Conservation (phyloP, 2,797 vertebrate genomes). For the Pygocentrus nattereri region DNA sequence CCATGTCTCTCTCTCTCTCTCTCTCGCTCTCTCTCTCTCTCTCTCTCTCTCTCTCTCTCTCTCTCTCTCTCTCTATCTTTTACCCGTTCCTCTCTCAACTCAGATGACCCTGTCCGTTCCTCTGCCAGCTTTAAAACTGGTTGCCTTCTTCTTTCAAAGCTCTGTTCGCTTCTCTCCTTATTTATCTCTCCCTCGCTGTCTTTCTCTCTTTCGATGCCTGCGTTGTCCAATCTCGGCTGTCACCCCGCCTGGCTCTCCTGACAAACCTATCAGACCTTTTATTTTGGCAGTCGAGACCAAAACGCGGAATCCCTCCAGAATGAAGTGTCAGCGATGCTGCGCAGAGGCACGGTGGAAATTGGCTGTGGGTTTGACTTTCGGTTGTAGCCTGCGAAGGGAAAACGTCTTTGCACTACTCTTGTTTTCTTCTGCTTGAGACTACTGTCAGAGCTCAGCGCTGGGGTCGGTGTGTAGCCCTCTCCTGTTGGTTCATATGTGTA, state of each 20-base stretch:
- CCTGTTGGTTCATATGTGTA: neutral
- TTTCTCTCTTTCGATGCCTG: neutral
- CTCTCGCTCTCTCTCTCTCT: neutral
- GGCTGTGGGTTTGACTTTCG: slow-evolving; percentile 8
- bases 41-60: no score
- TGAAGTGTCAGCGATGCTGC: neutral
- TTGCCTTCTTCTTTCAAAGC: neutral
- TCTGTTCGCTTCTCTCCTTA: neutral
- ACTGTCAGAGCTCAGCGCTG: neutral
- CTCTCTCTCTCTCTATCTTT: no score
- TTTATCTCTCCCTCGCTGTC: neutral
- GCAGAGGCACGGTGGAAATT: neutral
- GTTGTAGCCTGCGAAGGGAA: neutral
- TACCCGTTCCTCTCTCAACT: neutral
- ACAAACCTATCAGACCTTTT: slow-evolving; percentile 5
- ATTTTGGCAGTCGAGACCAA: slow-evolving; percentile 13
- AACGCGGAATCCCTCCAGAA: slow-evolving; percentile 27
- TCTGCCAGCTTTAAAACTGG: neutral
- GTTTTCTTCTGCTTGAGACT: neutral
- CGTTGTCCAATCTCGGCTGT: neutral
- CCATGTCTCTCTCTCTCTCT: neutral
- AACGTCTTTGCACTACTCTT: neutral
- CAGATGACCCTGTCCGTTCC: neutral
- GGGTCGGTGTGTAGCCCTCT: neutral
- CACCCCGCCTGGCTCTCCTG: neutral